Percentiles rank a stretch among this genome's conserved stretches.
Conservation (phyloP, 2,113 vertebrate genomes). For the Lycocorax pyrrhopterus region DNA sequence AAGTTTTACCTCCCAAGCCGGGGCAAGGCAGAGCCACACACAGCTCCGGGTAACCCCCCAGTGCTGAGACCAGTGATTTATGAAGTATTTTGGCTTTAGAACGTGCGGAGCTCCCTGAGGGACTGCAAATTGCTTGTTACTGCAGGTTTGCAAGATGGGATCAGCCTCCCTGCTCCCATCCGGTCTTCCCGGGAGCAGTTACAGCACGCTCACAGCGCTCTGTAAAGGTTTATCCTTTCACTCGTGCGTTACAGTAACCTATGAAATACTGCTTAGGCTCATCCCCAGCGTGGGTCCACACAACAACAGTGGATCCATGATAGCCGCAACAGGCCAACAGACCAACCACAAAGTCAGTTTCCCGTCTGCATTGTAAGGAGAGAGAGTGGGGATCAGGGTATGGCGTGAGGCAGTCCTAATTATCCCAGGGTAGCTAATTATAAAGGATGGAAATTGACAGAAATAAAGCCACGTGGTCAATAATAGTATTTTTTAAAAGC, state of each 20-base stretch:
- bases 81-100: background rate
- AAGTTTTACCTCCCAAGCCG: background rate
- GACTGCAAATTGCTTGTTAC: background rate
- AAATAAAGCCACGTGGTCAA: conserved; percentile 50
- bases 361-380: background rate
- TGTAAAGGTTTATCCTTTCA: background rate
- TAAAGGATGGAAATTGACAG: conserved; percentile 13
- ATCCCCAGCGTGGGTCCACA: fast-evolving
- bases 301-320: background rate
- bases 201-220: fast-evolving
- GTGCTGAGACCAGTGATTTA: background rate
- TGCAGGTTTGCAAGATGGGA: background rate
- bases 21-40: background rate
- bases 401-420: background rate
- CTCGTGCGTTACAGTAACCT: background rate
- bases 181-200: background rate
- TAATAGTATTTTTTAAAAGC: conserved; percentile 41
- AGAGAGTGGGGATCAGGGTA: background rate
- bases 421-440: conserved; percentile 30
- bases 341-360: background rate
- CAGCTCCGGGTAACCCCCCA: background rate
- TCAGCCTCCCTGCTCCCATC: background rate
- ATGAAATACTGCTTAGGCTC: background rate
- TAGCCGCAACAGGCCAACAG: background rate
- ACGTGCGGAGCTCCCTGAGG: fast-evolving